Evolutionary conservation across 2,888 invertebrate genomes (phyloP), one percentile per base, ranked within the genome.

Genomic region (Trachelus stipa): DNA sequence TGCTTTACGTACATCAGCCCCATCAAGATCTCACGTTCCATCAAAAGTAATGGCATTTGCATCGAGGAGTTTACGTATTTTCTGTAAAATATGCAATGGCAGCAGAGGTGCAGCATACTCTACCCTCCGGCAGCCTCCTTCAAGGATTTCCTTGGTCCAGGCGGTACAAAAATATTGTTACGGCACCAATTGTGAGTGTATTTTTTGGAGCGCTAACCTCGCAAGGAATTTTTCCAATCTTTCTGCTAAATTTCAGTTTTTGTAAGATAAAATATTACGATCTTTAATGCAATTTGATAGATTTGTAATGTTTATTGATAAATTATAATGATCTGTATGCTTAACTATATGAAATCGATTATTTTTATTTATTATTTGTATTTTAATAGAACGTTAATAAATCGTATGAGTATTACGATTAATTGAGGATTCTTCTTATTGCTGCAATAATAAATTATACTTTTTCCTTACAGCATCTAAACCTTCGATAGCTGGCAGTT

Each of bases 41-140:
- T 40, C 40, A 69, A 30, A 69, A 30, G 30, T 30, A 31, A 88
- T 89, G 89, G 89, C 89, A 85, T 89, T 89, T 83, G 86, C 86
- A 69, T 85, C 83, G 69, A 84, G 86, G 82, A 84, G 87, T 83
- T 77, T 88, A 75, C 84, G 87, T 79, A 78, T 87, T 83, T 86
- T 89, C 69, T 87, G 84, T 79, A 88, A 88, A 85, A 79, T 86
- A 85, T 88, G 85, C 81, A 86, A 84, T 85, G 87, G 83, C 77
- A 88, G 75, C 75, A 76, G 82, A 31, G 82, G 81, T 71, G 80
- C 78, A 30, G 76, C 83, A 31, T 86, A 85, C 76, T 85, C 84
- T 0, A 84, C 82, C 15, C 79, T 88, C 9, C 85, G 84, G 30
- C 86, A 83, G 76, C 83, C 88, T 11, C 68, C 82, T 23, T 75